phyloP scores from a whole-genome alignment of 2,113 vertebrate genomes.

The Erythrocercus mccallii region DNA sequence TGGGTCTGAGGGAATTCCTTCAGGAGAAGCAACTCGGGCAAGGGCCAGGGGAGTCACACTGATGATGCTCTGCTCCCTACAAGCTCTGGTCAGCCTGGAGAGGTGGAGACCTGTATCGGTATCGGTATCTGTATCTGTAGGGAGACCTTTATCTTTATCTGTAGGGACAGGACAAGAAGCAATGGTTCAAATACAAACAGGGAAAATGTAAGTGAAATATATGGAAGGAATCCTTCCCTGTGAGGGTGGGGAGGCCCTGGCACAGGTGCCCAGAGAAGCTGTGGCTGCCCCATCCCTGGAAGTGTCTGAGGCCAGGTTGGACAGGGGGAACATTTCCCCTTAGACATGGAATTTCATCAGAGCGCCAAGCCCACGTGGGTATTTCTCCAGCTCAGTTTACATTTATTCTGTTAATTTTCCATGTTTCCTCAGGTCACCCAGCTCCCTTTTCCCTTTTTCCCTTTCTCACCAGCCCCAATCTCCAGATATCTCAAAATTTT shows the following conservation, averaged over 20 bases:
- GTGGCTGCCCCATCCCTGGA: neutral
- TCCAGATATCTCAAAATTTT: slow-evolving; percentile 21
- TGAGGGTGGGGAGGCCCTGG: neutral
- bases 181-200: neutral
- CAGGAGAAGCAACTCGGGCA: neutral
- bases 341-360: neutral
- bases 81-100: neutral
- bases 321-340: neutral
- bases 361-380: fast-evolving
- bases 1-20: neutral
- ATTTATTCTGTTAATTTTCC: neutral
- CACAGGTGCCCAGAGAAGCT: neutral
- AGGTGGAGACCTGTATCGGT: neutral
- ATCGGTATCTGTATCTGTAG: no score
- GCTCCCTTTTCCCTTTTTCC: neutral
- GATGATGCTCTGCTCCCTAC: neutral
- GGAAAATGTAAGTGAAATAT: neutral
- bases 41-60: neutral
- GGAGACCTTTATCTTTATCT: neutral
- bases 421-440: neutral
- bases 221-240: neutral
- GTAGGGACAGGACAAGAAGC: neutral
- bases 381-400: neutral
- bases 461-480: neutral
- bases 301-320: neutral